Evolutionary conservation across 2,113 vertebrate genomes (phyloP).

Genomic region (Cyprinus carpio): DNA sequence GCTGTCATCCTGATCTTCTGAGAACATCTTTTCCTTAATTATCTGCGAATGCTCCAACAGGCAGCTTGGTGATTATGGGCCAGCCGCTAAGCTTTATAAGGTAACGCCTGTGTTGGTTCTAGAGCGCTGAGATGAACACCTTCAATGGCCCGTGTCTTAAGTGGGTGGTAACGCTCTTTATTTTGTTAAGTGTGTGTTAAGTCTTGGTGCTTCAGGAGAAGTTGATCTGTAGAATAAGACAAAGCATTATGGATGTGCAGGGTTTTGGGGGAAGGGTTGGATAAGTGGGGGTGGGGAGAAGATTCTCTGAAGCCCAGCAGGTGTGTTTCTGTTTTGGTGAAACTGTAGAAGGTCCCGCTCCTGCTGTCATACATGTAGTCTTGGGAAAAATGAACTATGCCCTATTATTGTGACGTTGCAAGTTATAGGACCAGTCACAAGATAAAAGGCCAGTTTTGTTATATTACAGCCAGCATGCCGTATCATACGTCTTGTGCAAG

Average conservation of each 20-base stretch:
- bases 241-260: slow-evolving; percentile 28
- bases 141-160: slow-evolving; percentile 20
- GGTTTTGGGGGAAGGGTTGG: slow-evolving; percentile 30
- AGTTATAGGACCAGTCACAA: background rate
- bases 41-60: slow-evolving; percentile 9
- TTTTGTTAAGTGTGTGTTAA: slow-evolving; percentile 41
- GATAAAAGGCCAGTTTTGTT: background rate
- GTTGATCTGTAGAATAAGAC: slow-evolving; percentile 24
- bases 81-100: slow-evolving; percentile 3
- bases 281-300: slow-evolving; percentile 25
- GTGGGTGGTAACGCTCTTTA: slow-evolving; percentile 26
- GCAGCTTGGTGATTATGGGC: slow-evolving; percentile 20
- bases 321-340: slow-evolving; percentile 54
- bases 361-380: slow-evolving; percentile 34
- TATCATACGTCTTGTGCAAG: background rate
- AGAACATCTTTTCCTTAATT: slow-evolving; percentile 19
- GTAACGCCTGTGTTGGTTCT: background rate
- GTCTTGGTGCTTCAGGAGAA: slow-evolving; percentile 29
- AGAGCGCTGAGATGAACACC: slow-evolving; percentile 3
- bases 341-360: slow-evolving; percentile 37
- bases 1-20: background rate
- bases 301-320: slow-evolving; percentile 52
- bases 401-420: background rate
- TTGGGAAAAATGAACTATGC: slow-evolving; percentile 27
- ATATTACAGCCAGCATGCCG: background rate